Evolutionary conservation across 2,797 vertebrate genomes (phyloP), one percentile per base, ranked within the genome.

Genomic region (Smutsia gigantea): DNA sequence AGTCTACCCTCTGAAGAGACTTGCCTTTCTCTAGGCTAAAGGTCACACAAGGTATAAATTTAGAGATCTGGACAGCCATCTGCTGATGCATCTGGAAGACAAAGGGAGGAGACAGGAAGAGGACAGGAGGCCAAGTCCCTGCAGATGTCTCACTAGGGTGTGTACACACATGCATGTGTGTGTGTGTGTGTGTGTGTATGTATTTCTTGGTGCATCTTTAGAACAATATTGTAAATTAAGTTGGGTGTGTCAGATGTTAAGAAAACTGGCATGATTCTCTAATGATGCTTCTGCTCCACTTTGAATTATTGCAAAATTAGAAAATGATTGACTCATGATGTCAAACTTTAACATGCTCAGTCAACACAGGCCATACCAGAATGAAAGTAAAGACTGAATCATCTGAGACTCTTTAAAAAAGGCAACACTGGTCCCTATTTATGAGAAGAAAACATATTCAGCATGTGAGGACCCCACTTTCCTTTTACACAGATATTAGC

Each of bases 71-170:
- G 96, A 95, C 0, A 96, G 97, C 97, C 98, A 98, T 98, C 98
- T 98, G 98, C 95, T 97, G 97, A 93, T 97, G 97, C 94, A 97
- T 97, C 98, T 98, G 94, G 98, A 97, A 81, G 98, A 98, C 97
- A 98, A 98, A 98, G 97, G 91, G 97, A 98, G 92, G 97, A 97
- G 98, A 98, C 98, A 98, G 98, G 98, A 98, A 99, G 98, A 75
- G 93, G 89, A 82, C 95, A 46, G 91, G 49, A 97, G 92, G 63
- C 96, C 97, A 98, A 98, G 95, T 82, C 83, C 94, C 95, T 94
- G 88, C 13, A 97, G 97, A 97, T 27, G 88, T 42, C 66, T 27
- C 96, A 57, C 19, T 49, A 51, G 59, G 39, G 8, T 83, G 34
- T 53, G 69, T 53, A 46, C 10, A 2, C 46, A 8, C 46, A 46